phyloP scores from a whole-genome alignment of 2,797 vertebrate genomes.

The Scleropages formosus region DNA sequence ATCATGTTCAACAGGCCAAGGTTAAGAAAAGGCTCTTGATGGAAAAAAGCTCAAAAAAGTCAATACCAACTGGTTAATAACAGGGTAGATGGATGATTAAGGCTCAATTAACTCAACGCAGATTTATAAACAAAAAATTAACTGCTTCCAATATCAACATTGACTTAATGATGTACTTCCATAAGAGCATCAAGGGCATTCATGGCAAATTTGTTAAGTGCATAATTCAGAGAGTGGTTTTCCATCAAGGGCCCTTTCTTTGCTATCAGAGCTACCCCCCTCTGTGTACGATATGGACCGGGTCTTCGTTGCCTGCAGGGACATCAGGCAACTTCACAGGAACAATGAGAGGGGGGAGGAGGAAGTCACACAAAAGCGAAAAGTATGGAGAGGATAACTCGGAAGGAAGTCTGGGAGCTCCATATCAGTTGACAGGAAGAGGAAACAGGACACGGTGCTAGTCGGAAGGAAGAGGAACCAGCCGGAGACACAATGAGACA shows the following conservation, averaged over 20 bases:
- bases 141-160: too few species aligned
- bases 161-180: neutral
- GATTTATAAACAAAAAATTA: too few species aligned
- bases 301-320: slow-evolving; percentile 12
- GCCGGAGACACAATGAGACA: slow-evolving; percentile 26
- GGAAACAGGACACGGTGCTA: slow-evolving; percentile 37
- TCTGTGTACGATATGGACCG: neutral
- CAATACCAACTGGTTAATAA: too few species aligned
- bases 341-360: slow-evolving; percentile 9
- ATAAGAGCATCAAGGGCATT: neutral
- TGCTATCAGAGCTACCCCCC: neutral
- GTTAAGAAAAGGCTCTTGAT: slow-evolving; percentile 19
- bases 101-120: too few species aligned
- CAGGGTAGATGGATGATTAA: too few species aligned
- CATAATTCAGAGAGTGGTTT: neutral
- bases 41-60: neutral
- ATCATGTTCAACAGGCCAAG: neutral
- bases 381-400: slow-evolving; percentile 42
- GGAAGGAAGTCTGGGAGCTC: slow-evolving; percentile 39
- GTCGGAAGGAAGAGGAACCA: slow-evolving; percentile 31
- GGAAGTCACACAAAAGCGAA: slow-evolving; percentile 26
- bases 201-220: neutral
- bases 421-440: slow-evolving; percentile 42
- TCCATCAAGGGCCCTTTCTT: slow-evolving; percentile 25
- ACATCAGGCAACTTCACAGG: slow-evolving; percentile 6